Evolutionary conservation across 2,113 vertebrate species (phyloP).

Genomic region (Oxyura jamaicensis): DNA sequence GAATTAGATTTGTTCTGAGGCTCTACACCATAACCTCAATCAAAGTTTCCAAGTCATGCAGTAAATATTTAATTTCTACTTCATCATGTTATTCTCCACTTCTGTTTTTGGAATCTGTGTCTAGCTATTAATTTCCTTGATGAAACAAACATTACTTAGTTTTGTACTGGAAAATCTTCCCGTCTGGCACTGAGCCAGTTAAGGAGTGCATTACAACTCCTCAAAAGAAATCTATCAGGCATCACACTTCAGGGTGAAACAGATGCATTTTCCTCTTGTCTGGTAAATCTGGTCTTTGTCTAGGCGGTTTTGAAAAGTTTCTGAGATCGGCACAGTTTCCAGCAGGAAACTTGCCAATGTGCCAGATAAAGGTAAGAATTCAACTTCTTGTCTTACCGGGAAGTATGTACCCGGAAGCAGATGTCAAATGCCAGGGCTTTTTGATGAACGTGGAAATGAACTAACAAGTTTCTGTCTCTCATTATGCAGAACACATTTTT

Average conservation of each 20-base stretch:
- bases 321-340: background rate
- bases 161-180: background rate
- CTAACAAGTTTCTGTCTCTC: background rate
- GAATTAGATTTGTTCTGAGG: background rate
- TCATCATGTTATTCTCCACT: background rate
- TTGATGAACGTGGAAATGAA: slow-evolving; percentile 2
- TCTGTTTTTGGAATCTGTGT: background rate
- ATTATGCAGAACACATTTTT: background rate
- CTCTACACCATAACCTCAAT: background rate
- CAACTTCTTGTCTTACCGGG: background rate
- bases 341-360: background rate
- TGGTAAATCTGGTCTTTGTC: slow-evolving; percentile 14
- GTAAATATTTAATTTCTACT: background rate
- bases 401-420: background rate
- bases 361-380: background rate
- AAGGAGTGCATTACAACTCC: background rate
- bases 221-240: background rate
- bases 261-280: background rate
- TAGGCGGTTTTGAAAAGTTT: background rate
- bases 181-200: background rate
- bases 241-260: background rate
- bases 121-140: background rate
- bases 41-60: background rate
- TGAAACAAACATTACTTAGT: background rate
- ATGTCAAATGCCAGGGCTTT: background rate